phyloP scores from a whole-genome alignment of 1,140 invertebrate genomes.

The Dolichoris vasculosae region DNA sequence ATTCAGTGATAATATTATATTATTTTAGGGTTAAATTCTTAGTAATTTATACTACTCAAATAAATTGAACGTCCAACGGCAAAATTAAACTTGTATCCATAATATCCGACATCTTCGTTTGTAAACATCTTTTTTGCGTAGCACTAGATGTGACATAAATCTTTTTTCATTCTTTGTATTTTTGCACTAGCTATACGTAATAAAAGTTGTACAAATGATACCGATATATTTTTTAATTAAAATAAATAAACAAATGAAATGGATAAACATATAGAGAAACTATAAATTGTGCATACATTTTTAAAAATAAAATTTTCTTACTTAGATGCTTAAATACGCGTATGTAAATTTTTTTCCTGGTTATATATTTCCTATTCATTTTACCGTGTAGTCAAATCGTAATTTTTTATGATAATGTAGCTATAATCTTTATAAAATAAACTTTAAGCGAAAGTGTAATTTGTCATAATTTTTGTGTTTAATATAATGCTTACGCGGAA shows the following conservation, averaged over 20 bases:
- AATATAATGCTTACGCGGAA: too few relatives aligned
- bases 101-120: neutral
- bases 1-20: neutral
- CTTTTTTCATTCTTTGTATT: neutral
- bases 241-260: too few relatives aligned
- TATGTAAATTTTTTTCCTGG: too few relatives aligned
- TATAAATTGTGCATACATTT: too few relatives aligned
- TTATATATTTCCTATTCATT: too few relatives aligned
- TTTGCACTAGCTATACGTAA: neutral
- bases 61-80: neutral
- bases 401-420: neutral
- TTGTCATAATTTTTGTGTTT: too few relatives aligned
- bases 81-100: too few relatives aligned
- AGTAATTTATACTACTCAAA: neutral
- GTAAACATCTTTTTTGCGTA: neutral
- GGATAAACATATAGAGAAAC: too few relatives aligned
- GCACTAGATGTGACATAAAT: neutral
- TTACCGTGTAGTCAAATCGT: neutral
- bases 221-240: neutral
- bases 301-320: too few relatives aligned
- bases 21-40: slow-evolving; percentile 6
- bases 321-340: too few relatives aligned
- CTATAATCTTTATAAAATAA: neutral
- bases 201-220: neutral
- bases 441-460: neutral